These are phyloP conservation scores for Diachasma alloeum DNA, from an alignment of 1,140 invertebrate genomes.

Conservation along the genomic window DNA sequence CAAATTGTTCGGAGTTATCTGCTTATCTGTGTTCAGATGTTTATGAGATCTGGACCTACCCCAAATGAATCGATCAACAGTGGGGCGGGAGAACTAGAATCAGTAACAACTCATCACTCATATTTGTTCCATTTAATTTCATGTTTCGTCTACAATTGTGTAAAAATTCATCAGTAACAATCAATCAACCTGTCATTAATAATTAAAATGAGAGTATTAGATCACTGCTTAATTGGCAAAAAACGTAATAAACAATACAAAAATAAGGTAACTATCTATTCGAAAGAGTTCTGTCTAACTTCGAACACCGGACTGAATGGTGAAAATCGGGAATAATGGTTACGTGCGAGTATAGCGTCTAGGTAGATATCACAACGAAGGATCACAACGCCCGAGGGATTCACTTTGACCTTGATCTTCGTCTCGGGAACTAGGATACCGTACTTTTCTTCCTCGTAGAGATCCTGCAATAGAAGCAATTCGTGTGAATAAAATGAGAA, in stretches of 20 bases:
- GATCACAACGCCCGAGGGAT: constrained; percentile 91
- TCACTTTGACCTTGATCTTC: constrained; percentile 91
- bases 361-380: constrained; percentile 80
- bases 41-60: too few relatives aligned
- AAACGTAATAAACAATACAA: background rate
- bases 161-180: background rate
- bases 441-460: constrained; percentile 87
- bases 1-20: too few relatives aligned
- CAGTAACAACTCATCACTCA: background rate
- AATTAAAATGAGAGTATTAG: background rate
- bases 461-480: constrained; percentile 70
- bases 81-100: background rate
- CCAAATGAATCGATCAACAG: too few relatives aligned
- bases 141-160: background rate
- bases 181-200: background rate
- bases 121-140: background rate
- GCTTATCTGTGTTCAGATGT: too few relatives aligned
- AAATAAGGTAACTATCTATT: background rate
- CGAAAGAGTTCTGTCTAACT: constrained; percentile 58
- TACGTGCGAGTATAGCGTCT: constrained; percentile 65
- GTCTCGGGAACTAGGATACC: constrained; percentile 84
- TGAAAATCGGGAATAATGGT: constrained; percentile 69
- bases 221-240: background rate
- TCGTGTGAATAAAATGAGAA: background rate
- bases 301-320: constrained; percentile 70